Conservation (phyloP, 2,888 invertebrate genomes). For the Acanthosepion esculentum region DNA sequence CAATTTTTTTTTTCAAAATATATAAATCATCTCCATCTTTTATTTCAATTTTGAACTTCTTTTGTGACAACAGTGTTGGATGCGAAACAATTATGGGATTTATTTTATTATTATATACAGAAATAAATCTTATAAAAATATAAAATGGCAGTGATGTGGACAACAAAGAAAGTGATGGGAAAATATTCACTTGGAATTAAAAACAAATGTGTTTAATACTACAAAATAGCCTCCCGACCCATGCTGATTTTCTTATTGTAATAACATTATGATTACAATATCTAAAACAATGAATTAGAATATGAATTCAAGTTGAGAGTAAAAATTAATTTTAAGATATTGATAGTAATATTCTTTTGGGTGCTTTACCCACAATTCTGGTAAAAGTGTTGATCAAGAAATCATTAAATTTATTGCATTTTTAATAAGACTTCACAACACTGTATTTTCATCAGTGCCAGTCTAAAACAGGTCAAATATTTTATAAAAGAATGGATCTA, state of each 20-base stretch:
- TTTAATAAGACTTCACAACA: background rate
- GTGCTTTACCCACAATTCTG: background rate
- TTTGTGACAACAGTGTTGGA: background rate
- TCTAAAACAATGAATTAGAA: background rate
- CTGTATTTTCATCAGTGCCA: background rate
- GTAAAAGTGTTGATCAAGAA: background rate
- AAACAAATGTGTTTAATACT: background rate
- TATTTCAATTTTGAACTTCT: background rate
- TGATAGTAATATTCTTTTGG: background rate
- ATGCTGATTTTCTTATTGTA: background rate
- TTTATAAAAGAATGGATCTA: background rate
- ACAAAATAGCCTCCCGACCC: background rate
- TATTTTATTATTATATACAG: background rate
- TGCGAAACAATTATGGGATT: background rate
- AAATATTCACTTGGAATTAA: background rate
- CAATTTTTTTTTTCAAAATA: background rate
- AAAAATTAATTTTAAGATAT: no score
- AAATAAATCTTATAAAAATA: background rate
- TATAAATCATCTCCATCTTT: background rate
- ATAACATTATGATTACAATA: background rate
- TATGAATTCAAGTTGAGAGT: background rate
- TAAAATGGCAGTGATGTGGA: background rate
- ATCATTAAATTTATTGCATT: background rate
- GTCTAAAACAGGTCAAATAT: background rate
- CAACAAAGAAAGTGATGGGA: background rate